These are phyloP conservation scores for Peromyscus polionotus DNA, from an alignment of 2,113 vertebrate species.

Conservation along the genomic window DNA sequence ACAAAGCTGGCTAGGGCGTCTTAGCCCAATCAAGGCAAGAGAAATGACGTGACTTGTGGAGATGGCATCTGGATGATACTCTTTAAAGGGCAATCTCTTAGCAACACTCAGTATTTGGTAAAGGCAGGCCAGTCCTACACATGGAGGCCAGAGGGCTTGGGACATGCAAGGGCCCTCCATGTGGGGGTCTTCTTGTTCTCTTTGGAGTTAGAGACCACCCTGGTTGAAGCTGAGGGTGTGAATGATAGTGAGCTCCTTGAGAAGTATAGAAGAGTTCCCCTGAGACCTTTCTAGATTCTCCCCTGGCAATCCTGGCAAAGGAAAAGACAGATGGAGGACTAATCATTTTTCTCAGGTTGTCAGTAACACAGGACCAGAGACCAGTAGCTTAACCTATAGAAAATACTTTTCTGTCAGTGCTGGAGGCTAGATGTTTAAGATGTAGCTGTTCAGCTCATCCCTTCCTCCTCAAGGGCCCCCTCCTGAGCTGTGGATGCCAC, in stretches of 20 bases:
- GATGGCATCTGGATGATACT: neutral
- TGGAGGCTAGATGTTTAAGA: neutral
- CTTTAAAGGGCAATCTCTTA: neutral
- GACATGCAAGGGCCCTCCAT: neutral
- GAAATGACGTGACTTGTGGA: neutral
- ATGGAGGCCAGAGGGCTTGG: neutral
- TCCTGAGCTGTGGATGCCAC: neutral
- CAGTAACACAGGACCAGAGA: neutral
- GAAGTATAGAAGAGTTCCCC: neutral
- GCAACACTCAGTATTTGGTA: neutral
- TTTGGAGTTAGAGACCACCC: neutral
- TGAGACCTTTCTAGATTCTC: neutral
- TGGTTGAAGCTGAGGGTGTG: neutral
- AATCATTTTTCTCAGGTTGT: neutral
- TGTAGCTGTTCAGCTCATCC: neutral
- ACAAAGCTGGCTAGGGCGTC: neutral
- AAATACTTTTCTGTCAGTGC: neutral
- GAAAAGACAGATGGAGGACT: neutral
- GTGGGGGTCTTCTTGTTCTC: neutral
- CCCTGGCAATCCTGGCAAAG: neutral
- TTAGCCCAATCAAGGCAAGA: constrained; percentile 35
- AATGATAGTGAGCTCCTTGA: neutral
- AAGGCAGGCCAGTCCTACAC: neutral
- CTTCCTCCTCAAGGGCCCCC: neutral
- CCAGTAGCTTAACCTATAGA: neutral